Evolutionary conservation across 2,888 invertebrate genomes (phyloP).

Genomic region (Apantesis nais): DNA sequence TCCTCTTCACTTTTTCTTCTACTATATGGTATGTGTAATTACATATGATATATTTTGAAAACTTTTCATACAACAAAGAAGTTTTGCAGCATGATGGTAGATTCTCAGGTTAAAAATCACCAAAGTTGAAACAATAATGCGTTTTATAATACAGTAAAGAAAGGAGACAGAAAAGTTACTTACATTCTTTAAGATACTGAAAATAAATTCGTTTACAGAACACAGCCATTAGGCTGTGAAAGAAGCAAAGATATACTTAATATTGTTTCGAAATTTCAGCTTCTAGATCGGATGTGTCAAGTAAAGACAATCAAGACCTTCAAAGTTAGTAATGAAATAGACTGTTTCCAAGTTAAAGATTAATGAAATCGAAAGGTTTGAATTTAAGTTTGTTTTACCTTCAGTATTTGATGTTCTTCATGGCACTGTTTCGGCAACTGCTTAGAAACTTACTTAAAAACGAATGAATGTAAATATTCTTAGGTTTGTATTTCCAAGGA

Average conservation of each 20-base stretch:
- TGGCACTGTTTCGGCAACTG: not conserved
- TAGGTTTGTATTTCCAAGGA: not conserved
- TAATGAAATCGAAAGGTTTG: not conserved
- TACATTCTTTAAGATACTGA: constrained; percentile 42
- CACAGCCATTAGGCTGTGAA: constrained; percentile 30
- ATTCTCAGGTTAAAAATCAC: constrained; percentile 26
- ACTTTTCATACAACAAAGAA: constrained; percentile 9
- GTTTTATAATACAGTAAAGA: constrained; percentile 34
- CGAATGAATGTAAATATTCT: not conserved
- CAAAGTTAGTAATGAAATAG: constrained; percentile 12
- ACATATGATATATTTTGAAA: constrained; percentile 9
- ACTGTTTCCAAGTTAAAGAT: not conserved
- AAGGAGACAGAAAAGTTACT: constrained; percentile 36
- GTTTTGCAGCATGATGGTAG: constrained; percentile 11
- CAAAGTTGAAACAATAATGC: constrained; percentile 33
- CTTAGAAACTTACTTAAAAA: not conserved
- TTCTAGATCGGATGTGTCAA: constrained; percentile 42
- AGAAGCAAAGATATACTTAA: constrained; percentile 42
- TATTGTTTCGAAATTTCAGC: constrained; percentile 43
- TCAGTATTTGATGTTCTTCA: not conserved
- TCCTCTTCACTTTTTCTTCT: not conserved
- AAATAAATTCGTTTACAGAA: constrained; percentile 43
- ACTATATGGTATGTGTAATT: not conserved
- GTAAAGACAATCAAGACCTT: constrained; percentile 34
- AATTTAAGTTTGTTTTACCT: not conserved